Percentiles rank a stretch among this genome's conserved stretches.
These are phyloP conservation scores for Penaeus monodon DNA, from an alignment of 2,888 invertebrate genomes.

Conservation along the genomic window DNA sequence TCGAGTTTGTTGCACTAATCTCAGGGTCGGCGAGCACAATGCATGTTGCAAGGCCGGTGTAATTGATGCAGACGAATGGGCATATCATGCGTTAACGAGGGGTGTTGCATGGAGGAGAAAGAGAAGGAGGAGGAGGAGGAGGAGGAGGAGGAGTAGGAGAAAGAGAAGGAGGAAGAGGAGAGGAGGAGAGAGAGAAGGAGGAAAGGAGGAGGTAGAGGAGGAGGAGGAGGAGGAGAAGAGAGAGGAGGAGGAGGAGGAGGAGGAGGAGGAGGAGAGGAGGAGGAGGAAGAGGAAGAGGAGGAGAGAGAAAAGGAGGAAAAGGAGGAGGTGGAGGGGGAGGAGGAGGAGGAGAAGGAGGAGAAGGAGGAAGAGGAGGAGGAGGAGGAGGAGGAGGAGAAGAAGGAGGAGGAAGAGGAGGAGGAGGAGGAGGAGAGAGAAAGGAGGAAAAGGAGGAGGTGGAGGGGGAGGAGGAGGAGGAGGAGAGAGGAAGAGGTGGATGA, in stretches of 20 bases:
- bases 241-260: background rate
- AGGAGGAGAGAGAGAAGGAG: background rate
- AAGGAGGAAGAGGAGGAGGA: no score
- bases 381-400: no score
- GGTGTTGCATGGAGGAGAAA: background rate
- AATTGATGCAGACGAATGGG: no score
- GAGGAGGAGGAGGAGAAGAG: background rate
- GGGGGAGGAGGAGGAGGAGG: background rate
- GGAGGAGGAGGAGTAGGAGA: background rate
- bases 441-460: background rate
- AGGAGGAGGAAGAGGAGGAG: no score
- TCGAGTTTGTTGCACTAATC: no score
- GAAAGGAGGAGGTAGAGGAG: background rate
- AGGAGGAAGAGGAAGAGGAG: no score
- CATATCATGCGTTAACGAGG: no score
- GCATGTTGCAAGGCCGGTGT: no score
- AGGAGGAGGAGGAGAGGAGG: background rate
- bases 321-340: no score
- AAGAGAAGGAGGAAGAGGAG: background rate
- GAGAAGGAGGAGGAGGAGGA: background rate
- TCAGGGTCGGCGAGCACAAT: no score
- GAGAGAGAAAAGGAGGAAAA: background rate
- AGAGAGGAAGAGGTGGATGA: background rate
- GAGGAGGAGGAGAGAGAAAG: background rate
- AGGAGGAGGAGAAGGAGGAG: no score